Evolutionary conservation across 53 echinoderm and acorn worm species (phyloP).

Genomic region (Holothuria leucospilota): DNA sequence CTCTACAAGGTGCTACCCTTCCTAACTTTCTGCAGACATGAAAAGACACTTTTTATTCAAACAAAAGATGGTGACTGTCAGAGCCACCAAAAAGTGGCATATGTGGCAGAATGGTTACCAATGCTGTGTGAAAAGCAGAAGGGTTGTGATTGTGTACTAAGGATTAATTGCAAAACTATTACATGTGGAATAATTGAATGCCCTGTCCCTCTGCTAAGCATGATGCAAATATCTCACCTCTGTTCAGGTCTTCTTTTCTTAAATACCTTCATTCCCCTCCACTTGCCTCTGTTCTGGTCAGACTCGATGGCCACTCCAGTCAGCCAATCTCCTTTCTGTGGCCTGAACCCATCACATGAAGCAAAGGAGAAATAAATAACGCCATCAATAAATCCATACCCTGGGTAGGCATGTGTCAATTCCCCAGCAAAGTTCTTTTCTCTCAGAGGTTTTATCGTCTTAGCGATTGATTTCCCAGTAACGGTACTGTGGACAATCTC

Average conservation of each 20-base stretch:
- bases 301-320: conserved; percentile 86
- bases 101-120: too few relatives aligned
- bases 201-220: background rate
- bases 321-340: conserved; percentile 83
- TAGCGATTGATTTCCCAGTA: conserved; percentile 35
- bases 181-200: too few relatives aligned
- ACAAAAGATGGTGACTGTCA: too few relatives aligned
- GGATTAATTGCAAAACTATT: too few relatives aligned
- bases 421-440: conserved; percentile 76
- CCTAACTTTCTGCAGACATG: too few relatives aligned
- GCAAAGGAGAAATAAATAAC: conserved; percentile 76
- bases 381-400: conserved; percentile 86
- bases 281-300: conserved; percentile 87
- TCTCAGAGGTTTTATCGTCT: conserved; percentile 74
- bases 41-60: too few relatives aligned
- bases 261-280: conserved; percentile 83
- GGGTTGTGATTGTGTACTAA: too few relatives aligned
- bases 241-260: conserved; percentile 21
- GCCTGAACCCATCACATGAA: conserved; percentile 81
- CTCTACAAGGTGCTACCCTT: too few relatives aligned
- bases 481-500: conserved; percentile 46
- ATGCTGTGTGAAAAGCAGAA: too few relatives aligned
- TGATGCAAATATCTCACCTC: background rate
- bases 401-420: conserved; percentile 73
- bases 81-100: too few relatives aligned